Conservation (phyloP, 2,797 vertebrate genomes). For the Ceyx erithaca region DNA sequence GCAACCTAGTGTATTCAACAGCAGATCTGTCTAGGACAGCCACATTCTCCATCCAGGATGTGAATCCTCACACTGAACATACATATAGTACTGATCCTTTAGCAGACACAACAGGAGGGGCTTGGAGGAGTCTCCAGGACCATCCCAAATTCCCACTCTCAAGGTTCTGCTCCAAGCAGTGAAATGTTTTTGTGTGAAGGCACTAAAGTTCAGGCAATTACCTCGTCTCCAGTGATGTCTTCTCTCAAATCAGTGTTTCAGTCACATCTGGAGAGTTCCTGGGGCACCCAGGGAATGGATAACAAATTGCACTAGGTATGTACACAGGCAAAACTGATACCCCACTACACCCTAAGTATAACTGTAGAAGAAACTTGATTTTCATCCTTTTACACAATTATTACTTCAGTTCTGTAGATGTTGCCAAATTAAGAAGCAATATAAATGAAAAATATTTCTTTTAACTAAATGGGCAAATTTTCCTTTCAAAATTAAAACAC, state of each 20-base stretch:
- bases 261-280: background rate
- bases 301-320: background rate
- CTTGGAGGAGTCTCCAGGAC: background rate
- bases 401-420: background rate
- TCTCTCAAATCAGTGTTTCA: background rate
- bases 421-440: background rate
- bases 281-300: background rate
- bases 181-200: background rate
- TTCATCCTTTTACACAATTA: background rate
- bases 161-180: background rate
- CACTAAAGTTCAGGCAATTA: background rate
- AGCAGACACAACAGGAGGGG: background rate
- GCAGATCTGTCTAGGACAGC: background rate
- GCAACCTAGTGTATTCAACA: background rate
- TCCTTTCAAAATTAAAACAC: background rate
- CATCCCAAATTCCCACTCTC: background rate
- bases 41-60: no score
- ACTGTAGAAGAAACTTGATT: background rate
- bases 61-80: background rate
- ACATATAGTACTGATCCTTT: background rate
- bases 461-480: background rate
- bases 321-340: background rate
- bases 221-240: fast-evolving
- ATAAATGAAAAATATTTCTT: background rate
- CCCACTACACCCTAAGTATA: background rate